These are phyloP conservation scores for Metacarcinus magister DNA, from an alignment of 2,888 invertebrate genomes.

Conservation along the genomic window DNA sequence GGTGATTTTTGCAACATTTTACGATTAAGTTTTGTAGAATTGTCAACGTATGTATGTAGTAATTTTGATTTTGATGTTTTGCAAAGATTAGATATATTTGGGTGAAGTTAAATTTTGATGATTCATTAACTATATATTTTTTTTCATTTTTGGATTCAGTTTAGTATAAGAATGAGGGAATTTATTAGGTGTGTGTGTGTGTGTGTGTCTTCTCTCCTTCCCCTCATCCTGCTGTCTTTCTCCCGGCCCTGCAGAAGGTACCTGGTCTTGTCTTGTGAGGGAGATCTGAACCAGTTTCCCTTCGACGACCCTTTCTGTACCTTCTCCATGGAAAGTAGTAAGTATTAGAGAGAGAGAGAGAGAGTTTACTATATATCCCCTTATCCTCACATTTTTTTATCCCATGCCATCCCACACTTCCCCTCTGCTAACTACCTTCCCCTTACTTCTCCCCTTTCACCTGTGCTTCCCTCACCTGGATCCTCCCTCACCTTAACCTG, in stretches of 20 bases:
- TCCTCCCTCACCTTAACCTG: no score
- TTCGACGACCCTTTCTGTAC: conserved; percentile 98
- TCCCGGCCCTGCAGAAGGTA: conserved; percentile 88
- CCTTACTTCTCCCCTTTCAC: not conserved
- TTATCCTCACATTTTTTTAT: not conserved
- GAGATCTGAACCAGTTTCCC: conserved; percentile 96
- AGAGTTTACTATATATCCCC: not conserved
- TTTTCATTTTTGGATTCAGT: no score
- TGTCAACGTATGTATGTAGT: no score
- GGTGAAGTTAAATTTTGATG: no score
- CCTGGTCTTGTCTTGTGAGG: conserved; percentile 96
- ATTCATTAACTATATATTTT: no score
- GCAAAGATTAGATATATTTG: no score
- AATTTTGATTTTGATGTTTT: no score
- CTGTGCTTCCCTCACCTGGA: not conserved
- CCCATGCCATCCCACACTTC: no score
- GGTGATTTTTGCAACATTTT: no score
- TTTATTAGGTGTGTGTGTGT: not conserved
- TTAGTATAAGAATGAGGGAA: no score
- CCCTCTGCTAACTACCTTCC: not conserved
- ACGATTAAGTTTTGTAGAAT: not conserved
- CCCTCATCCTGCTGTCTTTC: not conserved
- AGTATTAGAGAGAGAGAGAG: conserved; percentile 86
- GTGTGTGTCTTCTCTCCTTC: not conserved
- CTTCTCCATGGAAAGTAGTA: conserved; percentile 98